Base-by-base conservation (phyloP, 2,888 invertebrate species). In the Onchidella celtica region DNA sequence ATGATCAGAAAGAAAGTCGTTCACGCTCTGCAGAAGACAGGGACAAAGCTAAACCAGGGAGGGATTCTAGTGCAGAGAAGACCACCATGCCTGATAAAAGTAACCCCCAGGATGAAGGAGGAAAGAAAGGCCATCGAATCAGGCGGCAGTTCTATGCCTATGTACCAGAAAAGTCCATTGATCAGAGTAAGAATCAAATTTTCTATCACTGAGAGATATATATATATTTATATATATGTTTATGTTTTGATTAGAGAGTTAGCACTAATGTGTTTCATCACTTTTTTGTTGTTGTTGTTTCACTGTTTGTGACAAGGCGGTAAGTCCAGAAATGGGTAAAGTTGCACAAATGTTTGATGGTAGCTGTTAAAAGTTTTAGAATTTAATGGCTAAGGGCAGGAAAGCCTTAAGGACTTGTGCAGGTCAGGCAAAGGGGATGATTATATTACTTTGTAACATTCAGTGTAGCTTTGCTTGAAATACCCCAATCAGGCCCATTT, bases 101-200 rank as follows among this genome's bases (percentile, higher is more conserved):
- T 4, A 27, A 65, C n/a, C 17, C 65, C 36, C 72, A 69, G 40
- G 80, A 82, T 63, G 84, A 84, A 21, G 61, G 75, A 55, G 55
- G 72, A 27, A 83, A 66, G 47, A 82, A 78, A 68, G 57, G 32
- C 27, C 79, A 73, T 47, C 61, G 79, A 17, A 66, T 78, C 6
- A 69, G 65, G 11, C 75, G 83, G n/a, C 76, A 78, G 66, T 82
- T 79, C 59, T 83, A 85, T 77, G 79, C 80, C 47, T 85, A 83
- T 59, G 83, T 85, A 34, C 79, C 79, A 63, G 83, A 85, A 70
- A 80, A 82, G 65, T 79, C 83, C 38, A 76, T 83, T 55, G 78
- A 78, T 76, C 85, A 85, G 68, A 80, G 83, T 85, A 57, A 75
- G 82, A 73, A 78, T 40, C n/a, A 24, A 14, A 59, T 6, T n/a